Percentiles rank a stretch among this genome's conserved stretches.
Conservation (phyloP, 1,140 invertebrate genomes). For the Plodia interpunctella region DNA sequence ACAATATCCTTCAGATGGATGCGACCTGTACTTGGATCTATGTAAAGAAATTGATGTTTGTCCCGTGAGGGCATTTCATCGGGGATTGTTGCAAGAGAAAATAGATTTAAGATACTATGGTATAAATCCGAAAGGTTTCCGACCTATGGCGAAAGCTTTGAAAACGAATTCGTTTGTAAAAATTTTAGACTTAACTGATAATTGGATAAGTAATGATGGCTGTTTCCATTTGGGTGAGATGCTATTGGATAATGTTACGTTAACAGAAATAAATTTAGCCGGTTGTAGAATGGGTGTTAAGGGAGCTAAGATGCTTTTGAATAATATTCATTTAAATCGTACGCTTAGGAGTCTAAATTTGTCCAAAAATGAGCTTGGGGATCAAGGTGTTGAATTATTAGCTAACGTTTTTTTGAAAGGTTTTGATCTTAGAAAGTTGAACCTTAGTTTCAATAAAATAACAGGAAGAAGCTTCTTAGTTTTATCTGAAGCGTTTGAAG, state of each 20-base stretch:
- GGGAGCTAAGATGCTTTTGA: constrained; percentile 36
- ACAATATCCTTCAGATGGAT: too few species aligned
- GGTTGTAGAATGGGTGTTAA: constrained; percentile 52
- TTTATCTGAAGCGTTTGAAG: constrained; percentile 50
- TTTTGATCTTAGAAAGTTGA: constrained; percentile 11
- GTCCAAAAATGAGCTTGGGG: constrained; percentile 47
- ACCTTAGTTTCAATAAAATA: constrained; percentile 60
- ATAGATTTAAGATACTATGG: constrained; percentile 58
- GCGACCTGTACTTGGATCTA: too few species aligned
- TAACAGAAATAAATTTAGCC: constrained; percentile 42
- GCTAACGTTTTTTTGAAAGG: constrained; percentile 34
- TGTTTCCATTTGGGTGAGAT: constrained; percentile 41
- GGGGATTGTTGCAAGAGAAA: constrained; percentile 27
- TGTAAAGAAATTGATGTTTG: too few species aligned
- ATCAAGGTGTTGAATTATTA: constrained; percentile 34
- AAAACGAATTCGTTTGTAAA: constrained; percentile 41
- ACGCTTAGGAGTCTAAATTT: constrained; percentile 39
- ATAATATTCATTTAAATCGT: constrained; percentile 24
- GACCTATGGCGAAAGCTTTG: constrained; percentile 40
- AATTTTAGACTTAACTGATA: constrained; percentile 45
- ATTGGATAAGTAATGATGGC: constrained; percentile 43
- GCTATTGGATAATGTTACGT: constrained; percentile 38
- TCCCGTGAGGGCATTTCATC: too few species aligned
- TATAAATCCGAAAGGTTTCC: constrained; percentile 39
- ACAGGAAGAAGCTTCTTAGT: constrained; percentile 34